Evolutionary conservation across 2,888 invertebrate species (phyloP).

Genomic region (Drosophila quasianomalipes): DNA sequence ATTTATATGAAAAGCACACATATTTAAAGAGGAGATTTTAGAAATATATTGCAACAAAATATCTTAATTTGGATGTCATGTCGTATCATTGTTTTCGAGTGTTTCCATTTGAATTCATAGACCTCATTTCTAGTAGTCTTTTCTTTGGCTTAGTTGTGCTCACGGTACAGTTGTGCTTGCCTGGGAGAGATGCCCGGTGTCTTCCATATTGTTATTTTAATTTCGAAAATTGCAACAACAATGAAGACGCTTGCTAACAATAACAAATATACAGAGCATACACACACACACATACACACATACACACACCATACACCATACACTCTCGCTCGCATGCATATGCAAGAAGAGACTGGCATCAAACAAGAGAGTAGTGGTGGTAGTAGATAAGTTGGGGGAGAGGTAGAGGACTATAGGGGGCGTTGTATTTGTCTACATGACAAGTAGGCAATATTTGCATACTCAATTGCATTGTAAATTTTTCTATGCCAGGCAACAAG

Average conservation of each 20-base stretch:
- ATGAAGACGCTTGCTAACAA: conserved; percentile 65
- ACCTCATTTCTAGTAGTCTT: conserved; percentile 1
- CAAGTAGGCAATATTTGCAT: conserved; percentile 85
- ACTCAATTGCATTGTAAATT: conserved; percentile 85
- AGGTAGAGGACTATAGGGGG: conserved; percentile 19
- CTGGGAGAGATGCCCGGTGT: conserved; percentile 22
- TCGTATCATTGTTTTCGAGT: not conserved
- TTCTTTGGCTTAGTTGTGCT: not conserved
- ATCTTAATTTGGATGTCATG: not conserved
- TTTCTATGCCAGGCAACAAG: conserved; percentile 67
- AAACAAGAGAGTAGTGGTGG: conserved; percentile 11
- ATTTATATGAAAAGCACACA: not conserved
- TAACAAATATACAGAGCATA: conserved; percentile 54
- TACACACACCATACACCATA: conserved; percentile 9
- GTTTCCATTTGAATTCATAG: not conserved
- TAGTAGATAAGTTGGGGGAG: not conserved
- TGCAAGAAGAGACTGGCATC: conserved; percentile 30
- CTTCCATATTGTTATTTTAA: conserved; percentile 74
- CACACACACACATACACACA: conserved; percentile 15
- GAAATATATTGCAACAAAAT: too few species aligned
- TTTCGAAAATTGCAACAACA: conserved; percentile 77
- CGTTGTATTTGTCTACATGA: conserved; percentile 76
- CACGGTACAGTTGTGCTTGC: conserved; percentile 60
- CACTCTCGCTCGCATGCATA: conserved; percentile 39
- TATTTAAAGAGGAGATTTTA: not conserved